phyloP scores from a whole-genome alignment of 1,140 invertebrate genomes.

The Neuroterus valhalla region DNA sequence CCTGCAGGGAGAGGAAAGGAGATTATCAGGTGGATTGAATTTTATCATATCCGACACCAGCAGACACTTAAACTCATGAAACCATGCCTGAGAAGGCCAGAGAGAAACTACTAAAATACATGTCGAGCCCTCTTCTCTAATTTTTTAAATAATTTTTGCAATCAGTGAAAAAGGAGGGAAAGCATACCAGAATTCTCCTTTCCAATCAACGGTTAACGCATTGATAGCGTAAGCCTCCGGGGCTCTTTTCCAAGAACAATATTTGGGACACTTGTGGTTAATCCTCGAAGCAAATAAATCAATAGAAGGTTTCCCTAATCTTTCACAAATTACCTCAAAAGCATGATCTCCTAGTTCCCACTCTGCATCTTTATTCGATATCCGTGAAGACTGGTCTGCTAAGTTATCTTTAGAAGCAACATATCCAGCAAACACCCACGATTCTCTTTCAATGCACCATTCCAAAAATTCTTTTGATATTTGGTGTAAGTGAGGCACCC shows the following conservation, averaged over 20 bases:
- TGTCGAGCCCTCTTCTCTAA: background rate
- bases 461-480: conserved; percentile 41
- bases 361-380: conserved; percentile 43
- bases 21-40: background rate
- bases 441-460: conserved; percentile 45
- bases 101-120: conserved; percentile 3
- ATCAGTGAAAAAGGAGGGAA: conserved; percentile 42
- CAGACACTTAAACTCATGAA: background rate
- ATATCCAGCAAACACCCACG: conserved; percentile 41
- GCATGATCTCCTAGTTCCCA: too few relatives aligned
- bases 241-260: conserved; percentile 49
- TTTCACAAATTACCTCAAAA: conserved; percentile 47
- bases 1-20: too few relatives aligned
- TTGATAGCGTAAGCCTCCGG: conserved; percentile 41
- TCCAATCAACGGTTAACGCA: conserved; percentile 42
- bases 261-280: conserved; percentile 53
- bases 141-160: conserved; percentile 1
- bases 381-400: conserved; percentile 48
- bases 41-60: background rate
- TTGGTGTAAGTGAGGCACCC: conserved; percentile 30
- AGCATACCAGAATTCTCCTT: conserved; percentile 32
- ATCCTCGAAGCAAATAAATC: too few relatives aligned
- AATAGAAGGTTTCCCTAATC: too few relatives aligned
- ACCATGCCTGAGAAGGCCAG: conserved; percentile 18
- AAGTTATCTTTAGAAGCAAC: conserved; percentile 49